Evolutionary conservation across 2,797 vertebrate species (phyloP).

Genomic region (Staurois parvus): DNA sequence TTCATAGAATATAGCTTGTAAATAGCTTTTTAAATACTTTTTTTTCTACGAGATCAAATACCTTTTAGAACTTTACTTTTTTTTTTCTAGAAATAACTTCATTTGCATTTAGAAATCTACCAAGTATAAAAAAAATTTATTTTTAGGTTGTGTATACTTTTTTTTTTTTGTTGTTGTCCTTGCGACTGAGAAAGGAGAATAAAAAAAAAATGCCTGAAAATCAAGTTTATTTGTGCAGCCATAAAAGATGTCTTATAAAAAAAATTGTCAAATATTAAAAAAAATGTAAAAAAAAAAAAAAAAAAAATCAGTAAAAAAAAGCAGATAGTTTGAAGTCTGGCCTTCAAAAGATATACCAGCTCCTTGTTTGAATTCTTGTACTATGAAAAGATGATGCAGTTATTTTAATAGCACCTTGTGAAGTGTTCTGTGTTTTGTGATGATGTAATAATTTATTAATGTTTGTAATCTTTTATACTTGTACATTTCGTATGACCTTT

Average conservation of each 20-base stretch:
- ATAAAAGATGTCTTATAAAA: slow-evolving; percentile 81
- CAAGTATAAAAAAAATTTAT: slow-evolving; percentile 74
- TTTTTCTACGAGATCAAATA: slow-evolving; percentile 87
- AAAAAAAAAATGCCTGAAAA: slow-evolving; percentile 91
- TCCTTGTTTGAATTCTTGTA: slow-evolving; percentile 90
- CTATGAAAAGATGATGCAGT: slow-evolving; percentile 86
- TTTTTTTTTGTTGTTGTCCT: slow-evolving; percentile 64
- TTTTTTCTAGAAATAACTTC: slow-evolving; percentile 84
- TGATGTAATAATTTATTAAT: slow-evolving; percentile 99
- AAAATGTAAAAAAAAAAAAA: slow-evolving; percentile 74
- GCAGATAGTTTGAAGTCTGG: slow-evolving; percentile 76
- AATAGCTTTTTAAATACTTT: slow-evolving; percentile 96
- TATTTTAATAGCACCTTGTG: slow-evolving; percentile 99
- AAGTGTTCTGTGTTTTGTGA: slow-evolving; percentile 98
- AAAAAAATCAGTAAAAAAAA: slow-evolving; percentile 76
- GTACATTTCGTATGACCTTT: slow-evolving; percentile 98
- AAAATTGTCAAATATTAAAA: slow-evolving; percentile 75
- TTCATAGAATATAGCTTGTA: slow-evolving; percentile 98
- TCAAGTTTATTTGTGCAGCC: slow-evolving; percentile 86
- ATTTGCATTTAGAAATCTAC: slow-evolving; percentile 87
- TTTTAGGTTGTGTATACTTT: slow-evolving; percentile 67
- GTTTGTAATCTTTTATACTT: slow-evolving; percentile 99
- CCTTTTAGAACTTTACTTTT: slow-evolving; percentile 80
- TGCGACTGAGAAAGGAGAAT: slow-evolving; percentile 68
- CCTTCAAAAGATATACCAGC: slow-evolving; percentile 87